Base-by-base conservation (phyloP, 2,113 vertebrate species). In the Orycteropus afer region DNA sequence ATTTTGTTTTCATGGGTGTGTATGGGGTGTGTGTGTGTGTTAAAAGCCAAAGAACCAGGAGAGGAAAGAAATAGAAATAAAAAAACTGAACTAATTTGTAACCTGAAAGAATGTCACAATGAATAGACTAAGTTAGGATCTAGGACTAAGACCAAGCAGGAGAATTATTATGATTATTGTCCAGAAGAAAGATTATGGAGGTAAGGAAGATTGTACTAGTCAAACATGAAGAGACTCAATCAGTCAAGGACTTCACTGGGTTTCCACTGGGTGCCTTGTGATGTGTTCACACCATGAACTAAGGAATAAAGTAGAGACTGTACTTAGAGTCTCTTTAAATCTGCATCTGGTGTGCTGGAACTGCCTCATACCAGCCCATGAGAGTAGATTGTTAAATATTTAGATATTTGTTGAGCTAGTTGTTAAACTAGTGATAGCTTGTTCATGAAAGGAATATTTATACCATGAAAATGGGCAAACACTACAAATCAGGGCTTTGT, bases 91-190 rank as follows among this genome's bases (percentile, higher is more conserved):
- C 9, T 32, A 79, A 91, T 76, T 76, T 55, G 18, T 81, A 82
- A 76, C n/a, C 67, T 76, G 53, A 77, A 88, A 90, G 8, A 93
- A 67, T 65, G 71, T 18, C 67, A 96, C 34, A 83, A 83, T 74
- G 96, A 81, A 45, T 73, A 37, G 10, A 86, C 86, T 78, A 40
- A 86, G 61, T 73, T 86, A 49, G 79, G 40, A 23, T 7, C 65
- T 69, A 15, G 34, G 40, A 22, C n/a, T 17, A 65, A 78, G 32
- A 65, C 11, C 32, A 76, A 12, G 1, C 15, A 67, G 40, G 86
- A 78, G 95, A 89, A 94, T 32, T 53, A 78, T 90, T 88, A 61
- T 18, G 47, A 29, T 65, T 79, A 23, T 27, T 86, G 81, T 29
- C 3, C 11, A 22, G 32, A 86, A 74, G 82, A 78, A 89, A 96